Conservation (phyloP, 2,113 vertebrate genomes). For the Percina caprodes region DNA sequence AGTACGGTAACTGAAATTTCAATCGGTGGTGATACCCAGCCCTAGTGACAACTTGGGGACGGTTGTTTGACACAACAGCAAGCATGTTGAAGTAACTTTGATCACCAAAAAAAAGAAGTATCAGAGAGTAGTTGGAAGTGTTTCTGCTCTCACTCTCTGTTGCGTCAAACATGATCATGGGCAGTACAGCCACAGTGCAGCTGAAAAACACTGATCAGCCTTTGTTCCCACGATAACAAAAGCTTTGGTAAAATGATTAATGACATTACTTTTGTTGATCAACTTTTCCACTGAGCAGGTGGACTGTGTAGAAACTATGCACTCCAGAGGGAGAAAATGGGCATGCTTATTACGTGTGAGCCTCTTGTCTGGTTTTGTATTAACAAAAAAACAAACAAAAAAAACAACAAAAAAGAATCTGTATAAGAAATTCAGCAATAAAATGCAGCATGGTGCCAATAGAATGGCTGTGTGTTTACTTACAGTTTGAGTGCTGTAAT, state of each 20-base stretch:
- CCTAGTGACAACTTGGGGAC: conserved; percentile 11
- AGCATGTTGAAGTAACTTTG: conserved; percentile 25
- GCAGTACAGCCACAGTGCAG: conserved; percentile 40
- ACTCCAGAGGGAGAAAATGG: conserved; percentile 80
- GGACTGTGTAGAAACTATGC: conserved; percentile 86
- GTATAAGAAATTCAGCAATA: conserved; percentile 85
- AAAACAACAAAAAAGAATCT: conserved; percentile 62
- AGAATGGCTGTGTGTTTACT: conserved; percentile 40
- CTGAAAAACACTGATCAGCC: conserved; percentile 42
- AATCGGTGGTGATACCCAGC: too few species aligned
- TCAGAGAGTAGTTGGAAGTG: background rate
- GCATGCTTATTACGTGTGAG: conserved; percentile 81
- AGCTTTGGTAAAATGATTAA: conserved; percentile 45
- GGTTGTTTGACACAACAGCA: conserved; percentile 44
- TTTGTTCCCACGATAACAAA: conserved; percentile 42
- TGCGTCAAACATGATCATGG: conserved; percentile 35
- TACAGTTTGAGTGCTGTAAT: background rate
- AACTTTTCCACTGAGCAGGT: conserved; percentile 65
- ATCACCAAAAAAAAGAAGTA: conserved; percentile 9
- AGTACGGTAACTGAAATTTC: too few species aligned
- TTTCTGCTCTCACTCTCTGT: conserved; percentile 33
- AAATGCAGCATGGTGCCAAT: conserved; percentile 89
- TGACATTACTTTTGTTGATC: conserved; percentile 58
- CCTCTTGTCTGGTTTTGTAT: conserved; percentile 85
- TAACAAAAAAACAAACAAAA: conserved; percentile 47